These are phyloP conservation scores for Cloeon dipterum DNA, from an alignment of 2,888 invertebrate species.

Conservation along the genomic window DNA sequence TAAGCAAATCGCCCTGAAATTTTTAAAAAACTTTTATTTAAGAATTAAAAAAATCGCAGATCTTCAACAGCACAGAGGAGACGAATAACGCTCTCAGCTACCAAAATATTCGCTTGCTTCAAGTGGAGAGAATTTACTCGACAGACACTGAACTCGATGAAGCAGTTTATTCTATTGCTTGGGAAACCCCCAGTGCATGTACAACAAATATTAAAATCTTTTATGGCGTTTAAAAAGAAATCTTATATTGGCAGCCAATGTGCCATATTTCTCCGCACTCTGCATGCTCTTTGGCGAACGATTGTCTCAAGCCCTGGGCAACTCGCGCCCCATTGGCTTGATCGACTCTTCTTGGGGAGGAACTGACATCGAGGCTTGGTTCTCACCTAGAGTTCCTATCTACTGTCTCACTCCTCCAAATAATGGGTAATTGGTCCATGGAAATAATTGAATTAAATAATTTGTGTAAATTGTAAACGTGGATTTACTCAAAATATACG, in stretches of 20 bases:
- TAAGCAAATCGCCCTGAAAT: too few relatives aligned
- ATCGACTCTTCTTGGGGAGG: background rate
- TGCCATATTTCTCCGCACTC: background rate
- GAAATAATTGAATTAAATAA: too few relatives aligned
- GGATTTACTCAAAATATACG: background rate
- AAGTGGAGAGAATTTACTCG: too few relatives aligned
- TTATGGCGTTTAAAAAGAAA: too few relatives aligned
- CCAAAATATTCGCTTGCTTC: too few relatives aligned
- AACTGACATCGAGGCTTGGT: slow-evolving; percentile 1
- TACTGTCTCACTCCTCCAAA: background rate
- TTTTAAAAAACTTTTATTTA: too few relatives aligned
- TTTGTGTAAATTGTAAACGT: too few relatives aligned
- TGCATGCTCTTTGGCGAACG: slow-evolving; percentile 1
- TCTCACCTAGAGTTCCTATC: background rate
- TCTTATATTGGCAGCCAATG: background rate
- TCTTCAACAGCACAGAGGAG: background rate
- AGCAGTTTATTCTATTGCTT: too few relatives aligned
- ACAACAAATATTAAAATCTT: too few relatives aligned
- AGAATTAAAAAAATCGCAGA: background rate
- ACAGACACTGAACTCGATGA: too few relatives aligned
- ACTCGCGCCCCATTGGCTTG: background rate
- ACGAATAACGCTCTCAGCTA: too few relatives aligned
- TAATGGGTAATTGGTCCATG: background rate
- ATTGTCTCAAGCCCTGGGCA: background rate
- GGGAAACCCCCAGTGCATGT: too few relatives aligned